phyloP scores from a whole-genome alignment of 1,140 invertebrate species.

The Phortica variegata region DNA sequence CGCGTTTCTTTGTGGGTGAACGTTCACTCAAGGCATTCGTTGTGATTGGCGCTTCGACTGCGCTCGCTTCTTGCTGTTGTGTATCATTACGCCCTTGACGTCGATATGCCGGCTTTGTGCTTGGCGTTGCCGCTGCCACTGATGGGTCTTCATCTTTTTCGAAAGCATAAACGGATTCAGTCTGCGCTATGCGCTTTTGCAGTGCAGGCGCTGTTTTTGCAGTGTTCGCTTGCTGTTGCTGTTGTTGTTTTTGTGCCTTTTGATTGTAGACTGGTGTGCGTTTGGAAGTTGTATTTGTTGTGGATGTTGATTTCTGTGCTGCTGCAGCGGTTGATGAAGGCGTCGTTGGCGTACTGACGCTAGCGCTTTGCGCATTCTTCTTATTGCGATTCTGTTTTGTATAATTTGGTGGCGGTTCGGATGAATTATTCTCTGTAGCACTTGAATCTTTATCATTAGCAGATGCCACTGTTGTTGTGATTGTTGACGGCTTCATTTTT shows the following conservation, averaged over 20 bases:
- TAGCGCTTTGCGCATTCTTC: conserved; percentile 17
- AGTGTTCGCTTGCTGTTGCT: conserved; percentile 19
- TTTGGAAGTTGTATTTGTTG: conserved; percentile 25
- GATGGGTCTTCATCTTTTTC: conserved; percentile 34
- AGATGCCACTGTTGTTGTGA: not conserved
- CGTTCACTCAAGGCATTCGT: conserved; percentile 52
- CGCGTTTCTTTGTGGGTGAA: conserved; percentile 38
- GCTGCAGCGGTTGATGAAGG: conserved; percentile 1
- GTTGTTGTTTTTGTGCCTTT: conserved; percentile 21
- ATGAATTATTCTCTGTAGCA: too few relatives aligned
- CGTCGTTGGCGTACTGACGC: conserved; percentile 4
- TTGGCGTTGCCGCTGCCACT: conserved; percentile 1
- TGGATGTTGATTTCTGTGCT: conserved; percentile 1
- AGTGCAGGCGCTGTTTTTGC: conserved; percentile 7
- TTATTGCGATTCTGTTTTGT: conserved; percentile 20
- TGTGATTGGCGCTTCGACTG: conserved; percentile 50
- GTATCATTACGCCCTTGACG: not conserved
- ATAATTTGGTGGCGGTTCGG: conserved; percentile 13
- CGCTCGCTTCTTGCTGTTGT: not conserved
- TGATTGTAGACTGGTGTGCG: conserved; percentile 47
- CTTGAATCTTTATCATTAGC: not conserved
- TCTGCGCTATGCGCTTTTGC: conserved; percentile 12
- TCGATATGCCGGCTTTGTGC: conserved; percentile 5
- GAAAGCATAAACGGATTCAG: conserved; percentile 36
- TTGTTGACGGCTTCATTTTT: not conserved